phyloP scores from a whole-genome alignment of 2,113 vertebrate species.

The Syrrhaptes paradoxus region DNA sequence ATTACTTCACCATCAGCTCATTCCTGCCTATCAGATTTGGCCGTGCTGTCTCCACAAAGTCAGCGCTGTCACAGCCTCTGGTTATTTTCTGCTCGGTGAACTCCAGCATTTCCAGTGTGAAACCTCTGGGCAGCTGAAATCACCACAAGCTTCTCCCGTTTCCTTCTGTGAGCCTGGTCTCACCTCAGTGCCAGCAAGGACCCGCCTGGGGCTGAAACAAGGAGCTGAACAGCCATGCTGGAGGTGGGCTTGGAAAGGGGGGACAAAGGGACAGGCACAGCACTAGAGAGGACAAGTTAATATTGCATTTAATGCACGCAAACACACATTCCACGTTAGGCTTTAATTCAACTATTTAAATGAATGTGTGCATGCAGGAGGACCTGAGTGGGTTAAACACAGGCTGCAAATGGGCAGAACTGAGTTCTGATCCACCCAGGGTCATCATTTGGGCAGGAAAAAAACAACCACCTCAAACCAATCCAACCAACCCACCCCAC shows the following conservation, averaged over 20 bases:
- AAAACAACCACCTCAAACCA: background rate
- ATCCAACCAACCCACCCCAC: no score
- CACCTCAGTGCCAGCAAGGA: background rate
- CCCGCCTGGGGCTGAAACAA: background rate
- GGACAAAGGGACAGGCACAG: background rate
- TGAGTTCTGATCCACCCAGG: background rate
- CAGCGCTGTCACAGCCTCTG: rapidly evolving
- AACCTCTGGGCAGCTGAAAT: background rate
- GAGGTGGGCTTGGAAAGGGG: background rate
- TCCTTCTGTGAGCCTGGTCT: background rate
- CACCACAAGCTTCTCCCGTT: background rate
- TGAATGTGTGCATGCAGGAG: background rate
- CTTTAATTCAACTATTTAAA: background rate
- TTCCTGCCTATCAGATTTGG: background rate
- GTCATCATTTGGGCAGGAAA: background rate
- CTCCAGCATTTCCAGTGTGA: background rate
- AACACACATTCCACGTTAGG: background rate
- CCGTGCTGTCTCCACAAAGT: rapidly evolving
- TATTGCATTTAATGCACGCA: background rate
- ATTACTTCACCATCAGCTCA: background rate
- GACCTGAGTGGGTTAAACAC: background rate
- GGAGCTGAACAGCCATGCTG: background rate
- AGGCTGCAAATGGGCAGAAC: background rate
- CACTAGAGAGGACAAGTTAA: background rate
- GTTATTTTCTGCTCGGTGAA: background rate